These are phyloP conservation scores for Dicentrarchus labrax DNA, from an alignment of 2,113 vertebrate genomes.

Conservation along the genomic window DNA sequence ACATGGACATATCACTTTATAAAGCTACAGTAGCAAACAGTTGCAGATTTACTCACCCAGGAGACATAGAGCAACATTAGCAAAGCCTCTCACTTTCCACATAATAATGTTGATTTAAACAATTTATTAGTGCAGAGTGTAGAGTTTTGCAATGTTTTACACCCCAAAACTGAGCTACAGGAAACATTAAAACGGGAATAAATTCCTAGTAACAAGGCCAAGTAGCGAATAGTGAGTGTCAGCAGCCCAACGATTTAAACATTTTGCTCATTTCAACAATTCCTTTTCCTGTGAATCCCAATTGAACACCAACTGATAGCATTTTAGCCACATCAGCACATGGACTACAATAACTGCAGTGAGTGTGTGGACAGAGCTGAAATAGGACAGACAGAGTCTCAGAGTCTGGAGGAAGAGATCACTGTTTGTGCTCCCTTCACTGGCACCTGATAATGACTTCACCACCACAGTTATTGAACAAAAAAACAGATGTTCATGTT, in stretches of 20 bases:
- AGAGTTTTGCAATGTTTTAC: neutral
- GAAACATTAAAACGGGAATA: neutral
- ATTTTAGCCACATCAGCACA: slow-evolving; percentile 45
- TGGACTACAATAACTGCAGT: slow-evolving; percentile 33
- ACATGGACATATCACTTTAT: no score
- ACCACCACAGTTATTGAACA: neutral
- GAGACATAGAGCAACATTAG: no score
- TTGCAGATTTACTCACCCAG: no score
- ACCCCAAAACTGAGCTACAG: neutral
- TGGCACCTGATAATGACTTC: slow-evolving; percentile 8
- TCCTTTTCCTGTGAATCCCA: slow-evolving; percentile 1
- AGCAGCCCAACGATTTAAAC: slow-evolving; percentile 2
- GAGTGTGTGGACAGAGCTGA: slow-evolving; percentile 17
- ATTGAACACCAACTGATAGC: slow-evolving; percentile 28
- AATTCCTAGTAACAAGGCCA: neutral
- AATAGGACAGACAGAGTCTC: neutral
- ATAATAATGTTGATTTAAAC: no score
- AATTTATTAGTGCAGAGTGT: neutral
- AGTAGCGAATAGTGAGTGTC: neutral
- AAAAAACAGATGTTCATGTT: neutral
- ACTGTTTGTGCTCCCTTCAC: neutral
- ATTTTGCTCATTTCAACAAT: slow-evolving; percentile 17
- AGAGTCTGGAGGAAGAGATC: slow-evolving; percentile 1
- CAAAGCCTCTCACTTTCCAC: no score
- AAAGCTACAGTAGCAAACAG: no score